A percentile compares a stretch with the other conserved stretches of the same genome.
Conservation (phyloP, 2,113 vertebrate species). For the Hippotragus niger region DNA sequence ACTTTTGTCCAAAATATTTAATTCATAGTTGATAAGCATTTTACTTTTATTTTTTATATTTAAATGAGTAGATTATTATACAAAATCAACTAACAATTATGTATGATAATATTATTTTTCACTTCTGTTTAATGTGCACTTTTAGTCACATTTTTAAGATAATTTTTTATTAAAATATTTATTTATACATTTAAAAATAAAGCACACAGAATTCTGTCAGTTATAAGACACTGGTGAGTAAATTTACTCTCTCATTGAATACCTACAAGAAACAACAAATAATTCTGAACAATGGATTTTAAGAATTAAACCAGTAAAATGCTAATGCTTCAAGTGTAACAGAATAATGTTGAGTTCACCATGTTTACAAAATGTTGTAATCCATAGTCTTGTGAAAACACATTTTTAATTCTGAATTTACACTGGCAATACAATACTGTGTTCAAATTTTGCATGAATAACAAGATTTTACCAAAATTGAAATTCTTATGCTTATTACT, state of each 20-base stretch:
- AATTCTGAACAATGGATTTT: background rate
- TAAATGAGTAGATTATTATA: background rate
- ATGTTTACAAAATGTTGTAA: background rate
- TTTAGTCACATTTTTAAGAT: background rate
- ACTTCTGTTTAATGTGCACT: background rate
- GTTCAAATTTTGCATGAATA: background rate
- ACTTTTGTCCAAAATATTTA: background rate
- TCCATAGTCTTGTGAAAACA: background rate
- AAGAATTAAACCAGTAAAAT: background rate
- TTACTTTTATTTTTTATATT: background rate
- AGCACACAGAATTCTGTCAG: background rate
- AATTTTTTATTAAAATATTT: background rate
- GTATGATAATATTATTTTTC: background rate
- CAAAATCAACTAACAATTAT: background rate
- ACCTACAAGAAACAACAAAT: background rate
- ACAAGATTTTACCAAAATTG: background rate
- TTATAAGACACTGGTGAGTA: background rate
- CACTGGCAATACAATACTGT: background rate
- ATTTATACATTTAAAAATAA: background rate
- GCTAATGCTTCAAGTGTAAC: background rate
- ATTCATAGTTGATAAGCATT: background rate
- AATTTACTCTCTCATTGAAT: background rate
- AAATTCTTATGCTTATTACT: background rate
- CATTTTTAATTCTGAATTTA: background rate
- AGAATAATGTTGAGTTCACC: background rate